Evolutionary conservation across 1,140 invertebrate species (phyloP).

Genomic region (Bradysia coprophila): DNA sequence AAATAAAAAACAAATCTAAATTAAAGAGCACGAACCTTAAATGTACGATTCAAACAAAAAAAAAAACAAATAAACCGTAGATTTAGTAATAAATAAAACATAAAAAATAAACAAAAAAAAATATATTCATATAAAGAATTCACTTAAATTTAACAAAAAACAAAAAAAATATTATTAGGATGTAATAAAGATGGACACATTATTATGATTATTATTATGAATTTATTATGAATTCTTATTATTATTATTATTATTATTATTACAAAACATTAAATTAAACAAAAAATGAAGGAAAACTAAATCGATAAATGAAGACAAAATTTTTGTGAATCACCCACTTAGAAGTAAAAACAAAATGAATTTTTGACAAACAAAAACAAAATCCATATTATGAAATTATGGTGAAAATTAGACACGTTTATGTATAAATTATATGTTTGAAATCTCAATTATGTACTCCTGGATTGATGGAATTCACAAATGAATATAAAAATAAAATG

Average conservation of each 20-base stretch:
- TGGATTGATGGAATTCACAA: neutral
- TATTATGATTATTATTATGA: too few relatives aligned
- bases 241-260: too few relatives aligned
- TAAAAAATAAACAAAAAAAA: neutral
- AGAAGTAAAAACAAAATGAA: neutral
- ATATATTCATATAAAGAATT: neutral
- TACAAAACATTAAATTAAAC: too few relatives aligned
- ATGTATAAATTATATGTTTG: neutral
- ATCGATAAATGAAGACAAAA: too few relatives aligned
- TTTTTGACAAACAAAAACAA: neutral
- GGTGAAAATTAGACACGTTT: neutral
- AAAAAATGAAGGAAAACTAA: too few relatives aligned
- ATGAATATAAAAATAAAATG: neutral
- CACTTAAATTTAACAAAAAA: neutral
- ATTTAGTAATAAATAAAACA: neutral
- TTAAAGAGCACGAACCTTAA: neutral
- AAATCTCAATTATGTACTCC: neutral
- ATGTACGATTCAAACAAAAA: neutral
- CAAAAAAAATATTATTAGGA: too few relatives aligned
- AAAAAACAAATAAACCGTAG: too few relatives aligned
- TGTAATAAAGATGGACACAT: too few relatives aligned
- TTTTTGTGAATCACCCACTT: neutral
- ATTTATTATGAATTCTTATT: too few relatives aligned
- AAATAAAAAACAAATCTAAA: too few relatives aligned
- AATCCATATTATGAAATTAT: neutral